A percentile compares a stretch with the other conserved stretches of the same genome.
phyloP scores from a whole-genome alignment of 2,797 vertebrate species.

The Denticeps clupeoides region DNA sequence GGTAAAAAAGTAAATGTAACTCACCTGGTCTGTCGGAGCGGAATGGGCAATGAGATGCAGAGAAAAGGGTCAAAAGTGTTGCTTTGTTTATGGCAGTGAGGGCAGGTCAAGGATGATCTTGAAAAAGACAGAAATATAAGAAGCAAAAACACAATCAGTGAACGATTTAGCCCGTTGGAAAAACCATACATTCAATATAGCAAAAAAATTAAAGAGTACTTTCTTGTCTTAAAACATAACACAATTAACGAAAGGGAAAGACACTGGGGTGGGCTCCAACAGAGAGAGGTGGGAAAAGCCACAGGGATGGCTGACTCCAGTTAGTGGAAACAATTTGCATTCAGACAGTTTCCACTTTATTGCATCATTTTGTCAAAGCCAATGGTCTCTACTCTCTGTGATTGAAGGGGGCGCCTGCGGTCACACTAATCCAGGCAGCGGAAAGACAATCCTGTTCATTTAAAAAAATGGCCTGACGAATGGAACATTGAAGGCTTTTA shows the following conservation, averaged over 20 bases:
- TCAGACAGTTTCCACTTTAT: neutral
- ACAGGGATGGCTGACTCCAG: too few species aligned
- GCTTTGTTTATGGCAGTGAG: slow-evolving; percentile 92
- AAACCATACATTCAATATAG: neutral
- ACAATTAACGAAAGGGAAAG: too few species aligned
- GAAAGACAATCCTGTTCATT: too few species aligned
- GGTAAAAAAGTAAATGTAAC: slow-evolving; percentile 14
- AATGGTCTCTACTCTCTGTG: neutral
- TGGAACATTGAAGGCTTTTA: too few species aligned
- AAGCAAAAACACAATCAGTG: slow-evolving; percentile 5
- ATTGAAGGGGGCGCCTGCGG: neutral
- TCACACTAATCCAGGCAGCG: neutral
- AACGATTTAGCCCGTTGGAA: neutral
- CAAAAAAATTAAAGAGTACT: too few species aligned
- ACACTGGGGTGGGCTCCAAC: too few species aligned
- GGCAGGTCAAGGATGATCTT: slow-evolving; percentile 92
- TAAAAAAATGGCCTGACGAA: too few species aligned
- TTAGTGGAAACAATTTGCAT: neutral
- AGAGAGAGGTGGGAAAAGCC: too few species aligned
- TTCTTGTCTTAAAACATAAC: too few species aligned
- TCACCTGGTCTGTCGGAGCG: slow-evolving; percentile 86
- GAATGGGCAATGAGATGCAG: slow-evolving; percentile 90
- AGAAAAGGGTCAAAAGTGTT: slow-evolving; percentile 96
- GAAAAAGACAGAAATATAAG: neutral
- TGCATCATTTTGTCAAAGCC: neutral